Percentiles rank a stretch among this genome's conserved stretches.
phyloP scores from a whole-genome alignment of 2,797 vertebrate genomes.

The Paguma larvata region DNA sequence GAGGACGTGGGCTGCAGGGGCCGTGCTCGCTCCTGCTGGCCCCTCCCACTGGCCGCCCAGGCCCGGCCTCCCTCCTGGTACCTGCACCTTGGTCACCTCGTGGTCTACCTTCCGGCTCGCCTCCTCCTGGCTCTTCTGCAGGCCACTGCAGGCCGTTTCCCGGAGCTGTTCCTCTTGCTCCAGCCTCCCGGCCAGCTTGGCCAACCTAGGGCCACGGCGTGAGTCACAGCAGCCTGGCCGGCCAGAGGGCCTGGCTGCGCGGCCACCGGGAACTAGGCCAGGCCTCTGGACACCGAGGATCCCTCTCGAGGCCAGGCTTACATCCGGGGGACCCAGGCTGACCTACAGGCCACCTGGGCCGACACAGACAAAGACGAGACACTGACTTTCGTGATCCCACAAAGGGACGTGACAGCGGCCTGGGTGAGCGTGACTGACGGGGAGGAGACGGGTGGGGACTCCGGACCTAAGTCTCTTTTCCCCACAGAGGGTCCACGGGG shows the following conservation, averaged over 20 bases:
- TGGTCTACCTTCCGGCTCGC: slow-evolving; percentile 44
- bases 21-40: background rate
- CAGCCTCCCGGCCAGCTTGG: slow-evolving; percentile 54
- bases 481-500: background rate
- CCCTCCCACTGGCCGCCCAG: background rate
- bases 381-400: background rate
- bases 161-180: slow-evolving; percentile 64
- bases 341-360: fast-evolving
- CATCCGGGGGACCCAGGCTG: background rate
- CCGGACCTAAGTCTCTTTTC: fast-evolving
- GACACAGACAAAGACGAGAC: background rate
- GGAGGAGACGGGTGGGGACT: background rate
- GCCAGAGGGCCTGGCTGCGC: background rate
- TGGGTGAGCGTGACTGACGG: fast-evolving
- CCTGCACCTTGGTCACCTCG: slow-evolving; percentile 76
- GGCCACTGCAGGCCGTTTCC: background rate
- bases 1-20: background rate
- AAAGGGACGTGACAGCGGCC: fast-evolving
- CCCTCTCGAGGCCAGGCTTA: background rate
- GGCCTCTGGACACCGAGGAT: background rate
- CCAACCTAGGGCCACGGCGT: background rate
- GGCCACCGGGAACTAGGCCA: background rate
- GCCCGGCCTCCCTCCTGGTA: background rate
- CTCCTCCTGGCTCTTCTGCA: slow-evolving; percentile 70
- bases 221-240: background rate